Percentiles rank a stretch among this genome's conserved stretches.
Evolutionary conservation across 2,888 invertebrate genomes (phyloP).

Genomic region (Latheticus oryzae): DNA sequence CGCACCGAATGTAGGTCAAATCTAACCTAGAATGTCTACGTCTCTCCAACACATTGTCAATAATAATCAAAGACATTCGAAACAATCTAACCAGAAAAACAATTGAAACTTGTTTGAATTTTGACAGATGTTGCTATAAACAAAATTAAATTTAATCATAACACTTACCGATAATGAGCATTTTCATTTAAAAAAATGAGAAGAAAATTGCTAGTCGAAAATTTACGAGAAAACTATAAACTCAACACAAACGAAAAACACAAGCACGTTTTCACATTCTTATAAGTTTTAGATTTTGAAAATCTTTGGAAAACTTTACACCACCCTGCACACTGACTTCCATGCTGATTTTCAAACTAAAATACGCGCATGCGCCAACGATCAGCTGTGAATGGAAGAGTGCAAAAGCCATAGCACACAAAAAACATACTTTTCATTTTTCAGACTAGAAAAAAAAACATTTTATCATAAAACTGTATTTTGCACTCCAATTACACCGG

Average conservation of each 20-base stretch:
- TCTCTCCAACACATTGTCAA: slow-evolving; percentile 14
- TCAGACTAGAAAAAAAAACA: no score
- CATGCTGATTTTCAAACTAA: slow-evolving; percentile 62
- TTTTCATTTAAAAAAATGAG: slow-evolving; percentile 21
- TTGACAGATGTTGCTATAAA: slow-evolving; percentile 45
- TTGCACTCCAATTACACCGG: slow-evolving; percentile 2
- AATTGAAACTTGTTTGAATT: slow-evolving; percentile 22
- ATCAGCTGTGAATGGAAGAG: slow-evolving; percentile 29
- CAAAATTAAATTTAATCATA: slow-evolving; percentile 38
- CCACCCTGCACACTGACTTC: slow-evolving; percentile 61
- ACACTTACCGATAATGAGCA: slow-evolving; percentile 46
- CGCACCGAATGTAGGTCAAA: slow-evolving; percentile 55
- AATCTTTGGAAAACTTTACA: slow-evolving; percentile 56
- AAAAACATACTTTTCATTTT: no score
- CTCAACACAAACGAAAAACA: slow-evolving; percentile 37
- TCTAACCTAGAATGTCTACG: slow-evolving; percentile 50
- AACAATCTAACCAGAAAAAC: slow-evolving; percentile 16
- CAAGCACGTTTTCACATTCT: slow-evolving; percentile 41
- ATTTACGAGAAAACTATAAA: slow-evolving; percentile 26
- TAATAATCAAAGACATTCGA: slow-evolving; percentile 31
- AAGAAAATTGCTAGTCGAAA: slow-evolving; percentile 24
- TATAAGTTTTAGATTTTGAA: slow-evolving; percentile 44
- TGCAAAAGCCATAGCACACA: slow-evolving; percentile 2
- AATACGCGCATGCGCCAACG: slow-evolving; percentile 58
- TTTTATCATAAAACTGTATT: no score